These are phyloP conservation scores for Pantala flavescens DNA, from an alignment of 1,140 invertebrate species.

Conservation along the genomic window DNA sequence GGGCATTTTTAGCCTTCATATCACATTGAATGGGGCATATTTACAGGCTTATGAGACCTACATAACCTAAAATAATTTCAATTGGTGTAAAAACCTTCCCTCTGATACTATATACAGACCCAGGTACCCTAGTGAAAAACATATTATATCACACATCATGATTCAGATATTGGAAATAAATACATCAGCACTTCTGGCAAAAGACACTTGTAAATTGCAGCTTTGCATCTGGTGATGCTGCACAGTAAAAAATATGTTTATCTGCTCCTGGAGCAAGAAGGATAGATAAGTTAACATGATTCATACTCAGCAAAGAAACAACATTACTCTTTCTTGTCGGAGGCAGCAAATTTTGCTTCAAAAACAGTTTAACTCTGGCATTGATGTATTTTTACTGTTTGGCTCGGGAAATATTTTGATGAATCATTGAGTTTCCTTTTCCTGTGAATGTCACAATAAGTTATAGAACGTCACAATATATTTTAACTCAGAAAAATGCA, in stretches of 20 bases:
- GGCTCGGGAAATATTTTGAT: neutral
- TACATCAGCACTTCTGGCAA: constrained; percentile 16
- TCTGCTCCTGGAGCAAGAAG: neutral
- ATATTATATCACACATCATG: constrained; percentile 13
- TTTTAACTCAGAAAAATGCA: too few species aligned
- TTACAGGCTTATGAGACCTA: neutral
- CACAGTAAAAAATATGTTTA: constrained; percentile 5
- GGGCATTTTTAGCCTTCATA: neutral
- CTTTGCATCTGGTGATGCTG: neutral
- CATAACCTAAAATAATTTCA: constrained; percentile 11
- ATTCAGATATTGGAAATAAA: constrained; percentile 13
- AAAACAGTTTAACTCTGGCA: neutral
- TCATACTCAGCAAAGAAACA: neutral
- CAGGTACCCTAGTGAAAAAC: constrained; percentile 16
- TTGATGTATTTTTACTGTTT: neutral
- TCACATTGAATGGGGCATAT: constrained; percentile 11
- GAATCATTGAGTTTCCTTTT: neutral
- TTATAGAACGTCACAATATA: too few species aligned
- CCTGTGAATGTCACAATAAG: neutral
- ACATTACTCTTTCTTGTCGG: neutral
- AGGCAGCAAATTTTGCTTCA: neutral
- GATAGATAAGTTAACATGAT: neutral
- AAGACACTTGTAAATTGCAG: constrained; percentile 15
- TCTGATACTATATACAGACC: constrained; percentile 13
- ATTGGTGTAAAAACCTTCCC: constrained; percentile 16